Evolutionary conservation across 2,888 invertebrate genomes (phyloP), one percentile per base, ranked within the genome.

Genomic region (Drosophila atripex): DNA sequence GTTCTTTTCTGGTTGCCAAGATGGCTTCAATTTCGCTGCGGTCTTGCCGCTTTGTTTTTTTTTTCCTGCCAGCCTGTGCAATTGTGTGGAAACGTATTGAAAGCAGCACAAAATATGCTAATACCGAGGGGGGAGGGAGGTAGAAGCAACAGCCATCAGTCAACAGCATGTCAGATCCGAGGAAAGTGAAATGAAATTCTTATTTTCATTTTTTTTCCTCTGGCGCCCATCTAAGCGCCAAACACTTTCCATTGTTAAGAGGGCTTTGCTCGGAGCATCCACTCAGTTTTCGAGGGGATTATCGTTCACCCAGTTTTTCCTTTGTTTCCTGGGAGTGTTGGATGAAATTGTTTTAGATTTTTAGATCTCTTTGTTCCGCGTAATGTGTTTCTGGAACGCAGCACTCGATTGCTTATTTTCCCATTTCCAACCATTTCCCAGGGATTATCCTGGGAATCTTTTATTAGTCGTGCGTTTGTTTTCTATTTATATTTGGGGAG

Each of bases 71-170:
- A 8, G 66, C 41, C 63, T 39, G 59, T 78, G 87, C 88, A 87
- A 86, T 89, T 89, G 85, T 66, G 71, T 88, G 89, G 87, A 88
- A 87, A 75, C 75, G 76, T 77, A 79, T 78, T 84, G 57, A 56
- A 58, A 66, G 57, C 38, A 54, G 57, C 45, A 58, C 57, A 54
- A 75, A 84, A 76, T 88, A 80, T 80, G 80, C 71, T 80, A 80
- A 80, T 88, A 65, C 64, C 75, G 23, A 28, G 25, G 39, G 12
- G 43, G 18, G 12, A 11, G 41, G 5, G 12, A 3, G 3, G 21
- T 38, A 54, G 30, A 18, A 50, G 32, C 39, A 41, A 58, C 46
- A 70, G 68, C 53, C 69, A 75, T 79, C 74, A 60, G 51, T 83
- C 80, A 76, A 60, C 46, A 60, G 60, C 70, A 56, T 65, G 77